These are phyloP conservation scores for Pedicia rivosa DNA, from an alignment of 2,888 invertebrate species.

Conservation along the genomic window DNA sequence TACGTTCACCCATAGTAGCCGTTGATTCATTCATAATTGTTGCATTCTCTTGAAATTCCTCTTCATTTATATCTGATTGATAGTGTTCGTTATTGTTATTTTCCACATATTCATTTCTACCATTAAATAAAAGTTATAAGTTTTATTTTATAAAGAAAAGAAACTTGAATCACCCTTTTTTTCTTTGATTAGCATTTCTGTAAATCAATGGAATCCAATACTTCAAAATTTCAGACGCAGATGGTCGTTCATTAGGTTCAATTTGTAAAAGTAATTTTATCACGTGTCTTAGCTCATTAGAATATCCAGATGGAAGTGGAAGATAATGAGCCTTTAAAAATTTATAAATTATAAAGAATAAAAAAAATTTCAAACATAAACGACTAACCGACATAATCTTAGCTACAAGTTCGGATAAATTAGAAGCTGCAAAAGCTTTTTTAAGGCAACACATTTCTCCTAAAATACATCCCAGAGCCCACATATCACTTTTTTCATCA, in stretches of 20 bases:
- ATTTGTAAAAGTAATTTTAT: constrained; percentile 44
- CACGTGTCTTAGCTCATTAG: constrained; percentile 41
- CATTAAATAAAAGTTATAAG: too few species aligned
- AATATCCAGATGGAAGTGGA: constrained; percentile 46
- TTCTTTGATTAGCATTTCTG: too few species aligned
- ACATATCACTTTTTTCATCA: constrained; percentile 60
- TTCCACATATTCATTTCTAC: too few species aligned
- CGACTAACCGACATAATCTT: constrained; percentile 48
- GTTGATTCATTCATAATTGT: background rate
- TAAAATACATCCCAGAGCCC: constrained; percentile 61
- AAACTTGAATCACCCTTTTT: too few species aligned
- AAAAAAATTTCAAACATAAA: background rate
- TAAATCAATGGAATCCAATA: constrained; percentile 34
- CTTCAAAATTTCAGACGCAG: constrained; percentile 41
- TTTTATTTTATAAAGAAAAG: too few species aligned
- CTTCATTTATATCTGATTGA: too few species aligned
- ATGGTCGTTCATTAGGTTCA: constrained; percentile 42
- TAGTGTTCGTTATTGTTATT: too few species aligned
- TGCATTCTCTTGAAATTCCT: too few species aligned
- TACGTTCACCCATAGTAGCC: background rate
- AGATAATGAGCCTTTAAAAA: constrained; percentile 43
- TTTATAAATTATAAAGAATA: constrained; percentile 3
- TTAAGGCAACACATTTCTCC: constrained; percentile 57
- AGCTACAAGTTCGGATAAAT: constrained; percentile 52
- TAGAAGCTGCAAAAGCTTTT: constrained; percentile 56